These are phyloP conservation scores for Ornithoptera alexandrae DNA, from an alignment of 2,888 invertebrate species.

Conservation along the genomic window DNA sequence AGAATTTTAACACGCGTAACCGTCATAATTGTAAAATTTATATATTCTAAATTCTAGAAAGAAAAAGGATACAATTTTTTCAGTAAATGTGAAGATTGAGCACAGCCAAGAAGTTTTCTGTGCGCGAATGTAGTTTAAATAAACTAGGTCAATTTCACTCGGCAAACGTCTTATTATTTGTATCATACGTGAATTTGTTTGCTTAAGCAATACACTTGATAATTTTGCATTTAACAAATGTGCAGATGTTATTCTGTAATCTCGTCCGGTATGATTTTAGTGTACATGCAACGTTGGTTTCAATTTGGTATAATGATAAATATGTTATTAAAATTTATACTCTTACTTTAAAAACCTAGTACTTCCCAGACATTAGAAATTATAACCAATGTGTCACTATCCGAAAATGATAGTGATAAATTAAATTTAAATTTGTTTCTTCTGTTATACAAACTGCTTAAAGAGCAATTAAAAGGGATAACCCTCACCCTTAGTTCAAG, in stretches of 20 bases:
- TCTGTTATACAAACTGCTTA: constrained; percentile 14
- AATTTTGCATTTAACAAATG: background rate
- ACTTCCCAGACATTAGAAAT: too few relatives aligned
- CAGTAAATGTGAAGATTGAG: constrained; percentile 1
- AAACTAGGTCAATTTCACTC: constrained; percentile 27
- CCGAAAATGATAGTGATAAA: background rate
- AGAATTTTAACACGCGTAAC: too few relatives aligned
- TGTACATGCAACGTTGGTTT: too few relatives aligned
- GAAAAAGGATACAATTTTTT: constrained; percentile 4
- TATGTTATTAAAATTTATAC: too few relatives aligned
- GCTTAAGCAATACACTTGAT: constrained; percentile 13
- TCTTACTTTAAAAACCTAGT: too few relatives aligned
- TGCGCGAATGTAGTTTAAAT: constrained; percentile 18
- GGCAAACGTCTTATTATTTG: constrained; percentile 13
- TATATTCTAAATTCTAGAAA: too few relatives aligned
- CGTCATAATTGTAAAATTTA: too few relatives aligned
- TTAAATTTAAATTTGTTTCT: background rate
- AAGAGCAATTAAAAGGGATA: constrained; percentile 22
- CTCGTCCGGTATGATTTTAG: too few relatives aligned
- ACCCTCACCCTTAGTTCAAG: constrained; percentile 23
- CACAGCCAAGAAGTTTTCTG: constrained; percentile 18
- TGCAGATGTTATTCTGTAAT: too few relatives aligned
- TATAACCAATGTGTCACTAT: too few relatives aligned
- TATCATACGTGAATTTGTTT: constrained; percentile 9
- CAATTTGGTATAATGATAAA: too few relatives aligned